These are phyloP conservation scores for Drosophila pseudoobscura DNA, from an alignment of 1,140 invertebrate species.

Conservation along the genomic window DNA sequence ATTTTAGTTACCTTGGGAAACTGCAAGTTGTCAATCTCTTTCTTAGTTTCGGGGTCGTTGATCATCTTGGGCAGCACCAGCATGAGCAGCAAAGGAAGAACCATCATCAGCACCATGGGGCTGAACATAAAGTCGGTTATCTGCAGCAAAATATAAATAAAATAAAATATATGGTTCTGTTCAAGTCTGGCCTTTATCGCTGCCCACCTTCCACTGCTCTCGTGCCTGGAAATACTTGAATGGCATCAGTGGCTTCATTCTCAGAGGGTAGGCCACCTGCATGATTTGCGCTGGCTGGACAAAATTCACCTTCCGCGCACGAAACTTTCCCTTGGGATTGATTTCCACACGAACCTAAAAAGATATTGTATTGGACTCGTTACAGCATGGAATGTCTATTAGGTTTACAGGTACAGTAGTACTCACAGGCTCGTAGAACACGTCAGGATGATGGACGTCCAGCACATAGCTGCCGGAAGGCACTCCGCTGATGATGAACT, in stretches of 20 bases:
- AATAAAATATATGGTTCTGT: too few relatives aligned
- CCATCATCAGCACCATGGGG: conserved; percentile 99
- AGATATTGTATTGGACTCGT: neutral
- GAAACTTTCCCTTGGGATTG: conserved; percentile 97
- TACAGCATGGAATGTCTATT: too few relatives aligned
- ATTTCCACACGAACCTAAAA: conserved; percentile 91
- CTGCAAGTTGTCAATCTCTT: conserved; percentile 95
- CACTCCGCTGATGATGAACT: conserved; percentile 94
- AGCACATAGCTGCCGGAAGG: conserved; percentile 97
- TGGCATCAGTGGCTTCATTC: conserved; percentile 91
- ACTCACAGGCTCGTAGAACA: conserved; percentile 93
- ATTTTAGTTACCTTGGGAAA: conserved; percentile 65
- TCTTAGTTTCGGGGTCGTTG: conserved; percentile 97
- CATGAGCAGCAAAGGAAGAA: conserved; percentile 94
- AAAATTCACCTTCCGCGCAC: conserved; percentile 97
- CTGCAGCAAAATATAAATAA: conserved; percentile 21
- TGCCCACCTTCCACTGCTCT: conserved; percentile 93
- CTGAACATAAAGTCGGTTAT: conserved; percentile 97
- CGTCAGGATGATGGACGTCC: conserved; percentile 95
- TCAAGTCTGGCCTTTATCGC: neutral
- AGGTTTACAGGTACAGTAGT: neutral
- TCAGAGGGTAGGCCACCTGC: conserved; percentile 95
- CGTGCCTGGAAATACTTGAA: conserved; percentile 96
- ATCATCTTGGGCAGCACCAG: conserved; percentile 98
- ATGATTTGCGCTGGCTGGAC: conserved; percentile 94